Evolutionary conservation across 2,113 vertebrate species (phyloP).

Genomic region (Pongo abelii): DNA sequence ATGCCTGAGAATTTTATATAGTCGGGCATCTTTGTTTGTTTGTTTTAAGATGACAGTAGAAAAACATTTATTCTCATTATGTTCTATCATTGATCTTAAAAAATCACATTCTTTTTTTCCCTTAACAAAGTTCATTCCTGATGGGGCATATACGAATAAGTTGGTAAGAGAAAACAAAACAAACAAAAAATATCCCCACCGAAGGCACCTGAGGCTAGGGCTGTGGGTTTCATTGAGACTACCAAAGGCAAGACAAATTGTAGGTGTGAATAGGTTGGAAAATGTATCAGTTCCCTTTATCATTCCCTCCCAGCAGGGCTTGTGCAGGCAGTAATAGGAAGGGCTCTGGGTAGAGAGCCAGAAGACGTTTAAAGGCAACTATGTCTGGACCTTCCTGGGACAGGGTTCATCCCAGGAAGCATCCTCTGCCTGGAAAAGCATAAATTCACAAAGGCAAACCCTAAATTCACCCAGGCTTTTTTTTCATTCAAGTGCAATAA

Average conservation of each 20-base stretch:
- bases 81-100: background rate
- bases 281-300: background rate
- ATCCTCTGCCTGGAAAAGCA: background rate
- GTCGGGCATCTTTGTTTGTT: background rate
- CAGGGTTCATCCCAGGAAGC: background rate
- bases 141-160: background rate
- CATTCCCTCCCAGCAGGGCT: background rate
- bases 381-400: background rate
- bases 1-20: background rate
- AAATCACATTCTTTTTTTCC: background rate
- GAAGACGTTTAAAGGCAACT: background rate
- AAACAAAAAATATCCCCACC: background rate
- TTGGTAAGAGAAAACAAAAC: background rate
- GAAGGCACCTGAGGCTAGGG: background rate
- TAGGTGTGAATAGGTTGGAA: background rate
- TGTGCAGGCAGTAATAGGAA: background rate
- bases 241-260: background rate
- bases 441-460: background rate
- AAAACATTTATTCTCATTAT: background rate
- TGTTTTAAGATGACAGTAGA: background rate
- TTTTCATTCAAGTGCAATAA: background rate
- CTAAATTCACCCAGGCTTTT: background rate
- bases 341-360: background rate
- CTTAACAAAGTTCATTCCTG: background rate
- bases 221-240: background rate